Evolutionary conservation across 2,113 vertebrate species (phyloP), one percentile per base, ranked within the genome.

Genomic region (Cephalopholis sonnerati): DNA sequence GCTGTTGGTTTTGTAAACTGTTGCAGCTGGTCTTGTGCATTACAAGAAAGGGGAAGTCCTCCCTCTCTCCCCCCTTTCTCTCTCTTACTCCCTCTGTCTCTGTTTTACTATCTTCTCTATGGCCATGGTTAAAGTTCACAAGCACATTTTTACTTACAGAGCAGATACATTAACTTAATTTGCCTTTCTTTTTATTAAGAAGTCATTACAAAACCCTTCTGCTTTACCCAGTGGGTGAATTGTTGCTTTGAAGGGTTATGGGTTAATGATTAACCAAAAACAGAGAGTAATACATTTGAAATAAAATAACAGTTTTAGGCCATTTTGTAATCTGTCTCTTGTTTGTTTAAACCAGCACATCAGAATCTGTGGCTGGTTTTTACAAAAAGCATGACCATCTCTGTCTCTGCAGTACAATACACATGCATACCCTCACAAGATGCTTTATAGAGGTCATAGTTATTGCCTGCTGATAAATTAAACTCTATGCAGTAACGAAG

Each of bases 1-100:
- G 90, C 85, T 93, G 91, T 91, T 94, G 90, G 88, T 86, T 93
- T 93, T 87, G 91, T 95, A 94, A 95, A 94, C 93, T 94, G 91
- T 93, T 94, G 89, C 93, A 93, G 93, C 92, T 94, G 94, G 85
- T 82, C 84, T 71, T 77, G 78, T 81, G 86, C 86, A 91, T 81
- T 89, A 88, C 81, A 83, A 87, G 77, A 87, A 91, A 87, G 74
- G 81, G 88, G 86, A 91, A 85, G 81, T 87, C 66, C 67, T 75
- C 50, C 27, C 69, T 86, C 84, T 79, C 77, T 53, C 44, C 57
- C 68, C 25, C 36, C 67, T 25, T 50, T 74, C 50, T 75, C 41
- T 27, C 57, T 51, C 44, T 36, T 59, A 24, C 41, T 74, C 54
- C 70, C 64, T 51, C 74, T 36, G 58, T 54, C 68, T 75, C 75